Base-by-base conservation (phyloP, 2,797 vertebrate genomes). In the Pagetopsis macropterus region DNA sequence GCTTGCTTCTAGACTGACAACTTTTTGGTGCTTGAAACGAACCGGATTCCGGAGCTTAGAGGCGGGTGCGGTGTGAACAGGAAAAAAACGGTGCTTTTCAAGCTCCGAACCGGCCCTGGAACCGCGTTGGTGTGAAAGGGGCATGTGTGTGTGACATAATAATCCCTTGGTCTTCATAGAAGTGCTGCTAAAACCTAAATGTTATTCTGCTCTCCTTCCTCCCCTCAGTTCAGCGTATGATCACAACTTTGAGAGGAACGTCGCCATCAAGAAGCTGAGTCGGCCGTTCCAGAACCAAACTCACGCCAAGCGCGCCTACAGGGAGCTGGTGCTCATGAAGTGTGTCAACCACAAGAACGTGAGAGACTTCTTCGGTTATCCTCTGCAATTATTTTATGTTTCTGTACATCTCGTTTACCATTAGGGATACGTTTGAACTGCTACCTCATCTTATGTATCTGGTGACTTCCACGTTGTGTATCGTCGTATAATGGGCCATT, bases 261-360 rank as follows among this genome's bases (percentile, higher is more conserved):
- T 99, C 66, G 98, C 98, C 54, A 99, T 99, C 90, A 99, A 99
- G 94, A 99, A 99, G 89, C 93, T 99, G 76, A 99, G 98, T 86
- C 96, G 98, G 61, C 98, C 98, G 2, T 99, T 99, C 93, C 98
- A 99, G 93, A 99, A 99, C 87, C 98, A 99, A 75, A 99, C 98
- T 8, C 98, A 99, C 0, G 97, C 98, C 12, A 99, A 99, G 82
- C 94, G 98, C 79, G 98, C 98, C 82, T 99, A 99, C 92, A 95
- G 98, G 90, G 98, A 99, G 70, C 95, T 99, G 91, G 98, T 99
- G 84, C 97, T 99, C 76, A 99, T 99, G 98, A 99, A 99, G 86
- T 99, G 98, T 14, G 98, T 99, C 93, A 98, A 99, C 95, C 98
- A 99, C 93, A 99, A 99, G 95, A 99, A 99, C 49, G 98, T 99